Percentiles rank a stretch among this genome's conserved stretches.
phyloP scores from a whole-genome alignment of 1,140 invertebrate species.

The Conopomorpha cramerella region DNA sequence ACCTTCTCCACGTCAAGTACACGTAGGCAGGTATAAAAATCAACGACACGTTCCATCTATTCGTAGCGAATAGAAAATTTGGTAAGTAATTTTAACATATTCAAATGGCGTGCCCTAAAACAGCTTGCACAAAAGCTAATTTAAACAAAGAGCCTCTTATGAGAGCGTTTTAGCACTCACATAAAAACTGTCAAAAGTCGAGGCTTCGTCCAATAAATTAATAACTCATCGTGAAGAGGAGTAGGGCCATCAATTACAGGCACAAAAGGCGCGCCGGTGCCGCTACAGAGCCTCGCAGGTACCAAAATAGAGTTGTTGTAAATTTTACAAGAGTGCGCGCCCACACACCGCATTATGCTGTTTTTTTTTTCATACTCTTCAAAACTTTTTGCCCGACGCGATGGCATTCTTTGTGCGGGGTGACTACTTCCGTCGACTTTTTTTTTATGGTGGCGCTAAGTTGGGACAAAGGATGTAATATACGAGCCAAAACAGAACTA shows the following conservation, averaged over 20 bases:
- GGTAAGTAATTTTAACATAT: too few species aligned
- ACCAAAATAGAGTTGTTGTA: constrained; percentile 58
- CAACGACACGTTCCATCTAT: too few species aligned
- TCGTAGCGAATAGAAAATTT: too few species aligned
- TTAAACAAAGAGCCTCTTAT: constrained; percentile 13
- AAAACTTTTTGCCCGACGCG: constrained; percentile 40
- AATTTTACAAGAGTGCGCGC: constrained; percentile 49
- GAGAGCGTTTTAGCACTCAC: constrained; percentile 48
- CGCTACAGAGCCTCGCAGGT: constrained; percentile 46
- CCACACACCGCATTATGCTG: constrained; percentile 49
- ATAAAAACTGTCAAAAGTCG: constrained; percentile 35
- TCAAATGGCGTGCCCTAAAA: too few species aligned
- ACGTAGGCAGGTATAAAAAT: too few species aligned
- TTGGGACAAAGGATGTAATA: constrained; percentile 29
- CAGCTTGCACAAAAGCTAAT: neutral
- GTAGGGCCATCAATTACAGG: constrained; percentile 45
- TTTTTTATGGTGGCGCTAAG: constrained; percentile 55
- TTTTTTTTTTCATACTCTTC: constrained; percentile 48
- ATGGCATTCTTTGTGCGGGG: constrained; percentile 52
- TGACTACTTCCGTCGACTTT: constrained; percentile 43
- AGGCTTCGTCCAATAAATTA: constrained; percentile 54
- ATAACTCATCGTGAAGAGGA: constrained; percentile 49
- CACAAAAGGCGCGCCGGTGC: constrained; percentile 44
- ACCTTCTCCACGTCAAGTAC: too few species aligned
- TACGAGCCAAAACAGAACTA: constrained; percentile 25